phyloP scores from a whole-genome alignment of 2,113 vertebrate species.

The Rhinichthys klamathensis region DNA sequence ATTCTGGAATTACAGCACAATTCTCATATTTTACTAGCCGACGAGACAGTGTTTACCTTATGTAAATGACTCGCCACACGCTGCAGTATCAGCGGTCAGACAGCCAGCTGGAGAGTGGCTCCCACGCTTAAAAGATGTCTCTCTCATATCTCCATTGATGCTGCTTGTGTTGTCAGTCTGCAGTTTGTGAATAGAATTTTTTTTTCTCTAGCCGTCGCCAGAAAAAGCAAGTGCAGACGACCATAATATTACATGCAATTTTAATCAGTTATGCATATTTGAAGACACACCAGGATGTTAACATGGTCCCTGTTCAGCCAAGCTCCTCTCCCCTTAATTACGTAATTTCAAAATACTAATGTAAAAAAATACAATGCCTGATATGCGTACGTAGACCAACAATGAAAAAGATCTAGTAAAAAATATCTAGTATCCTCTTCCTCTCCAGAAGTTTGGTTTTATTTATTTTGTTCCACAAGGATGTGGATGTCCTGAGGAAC shows the following conservation, averaged over 20 bases:
- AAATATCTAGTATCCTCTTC: not conserved
- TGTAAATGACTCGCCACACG: not conserved
- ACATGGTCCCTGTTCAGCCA: not conserved
- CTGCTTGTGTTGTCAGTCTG: constrained; percentile 2
- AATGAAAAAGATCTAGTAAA: not conserved
- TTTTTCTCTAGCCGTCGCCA: not conserved
- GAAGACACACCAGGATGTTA: not conserved
- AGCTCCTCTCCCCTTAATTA: not conserved
- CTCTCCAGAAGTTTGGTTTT: not conserved
- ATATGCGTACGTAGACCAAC: not conserved
- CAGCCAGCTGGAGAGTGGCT: constrained; percentile 13
- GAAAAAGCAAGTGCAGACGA: not conserved
- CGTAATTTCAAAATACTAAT: too few species aligned
- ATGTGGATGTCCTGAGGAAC: not conserved
- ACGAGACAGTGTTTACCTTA: not conserved
- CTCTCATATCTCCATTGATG: not conserved
- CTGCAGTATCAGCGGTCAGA: constrained; percentile 4
- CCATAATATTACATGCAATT: not conserved
- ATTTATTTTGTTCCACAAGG: not conserved
- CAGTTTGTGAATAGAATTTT: constrained; percentile 4
- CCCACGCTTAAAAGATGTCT: constrained; percentile 10
- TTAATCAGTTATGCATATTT: not conserved
- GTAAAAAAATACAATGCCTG: not conserved
- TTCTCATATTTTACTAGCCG: not conserved
- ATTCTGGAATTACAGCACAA: not conserved